Base-by-base conservation (phyloP, 1,140 invertebrate genomes). In the Heliothis subflexa region DNA sequence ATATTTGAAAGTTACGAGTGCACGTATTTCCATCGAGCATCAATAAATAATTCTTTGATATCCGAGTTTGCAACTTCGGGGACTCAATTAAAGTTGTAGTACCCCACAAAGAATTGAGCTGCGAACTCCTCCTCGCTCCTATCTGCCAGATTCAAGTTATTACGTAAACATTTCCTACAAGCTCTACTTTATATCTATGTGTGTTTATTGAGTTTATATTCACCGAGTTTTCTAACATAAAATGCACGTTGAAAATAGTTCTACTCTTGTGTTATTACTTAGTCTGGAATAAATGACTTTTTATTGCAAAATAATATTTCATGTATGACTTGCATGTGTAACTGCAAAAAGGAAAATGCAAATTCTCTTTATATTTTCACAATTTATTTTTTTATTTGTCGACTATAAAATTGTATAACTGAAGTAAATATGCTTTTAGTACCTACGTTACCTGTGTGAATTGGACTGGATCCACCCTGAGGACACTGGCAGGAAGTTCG, bases 401-500 rank as follows among this genome's bases (percentile, higher is more conserved):
- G 5, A 40, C 33, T 9, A 40, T 40, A 40, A 40, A 40, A 9
- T 40, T 40, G 5, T 7, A 7, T 40, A 40, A 40, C 9, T 40
- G 5, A 40, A 9, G 5, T 40, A 40, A 40, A 40, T 40, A 40
- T 40, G 33, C 33, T 40, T 40, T 7, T 40, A 96, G 95, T 90
- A 94, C 78, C 88, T 97, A 0, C 95, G 97, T 5, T 97, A 97
- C 82, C 95, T 95, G 1, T 96, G 96, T 85, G 94, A 95, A 62
- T 95, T 97, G 91, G 96, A 97, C 77, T 95, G 95, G 49, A 95
- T 96, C 0, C 96, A 97, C 88, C 96, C 96, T 0, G 97, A 97
- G 86, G 97, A 97, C 81, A 86, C 94, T 49, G 95, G 95, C 21
- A 95, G 97, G 1, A 86, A 95, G 78, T 97, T 97, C 84, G 90